These are phyloP conservation scores for Drosophila seguyi DNA, from an alignment of 1,140 invertebrate species.

Conservation along the genomic window DNA sequence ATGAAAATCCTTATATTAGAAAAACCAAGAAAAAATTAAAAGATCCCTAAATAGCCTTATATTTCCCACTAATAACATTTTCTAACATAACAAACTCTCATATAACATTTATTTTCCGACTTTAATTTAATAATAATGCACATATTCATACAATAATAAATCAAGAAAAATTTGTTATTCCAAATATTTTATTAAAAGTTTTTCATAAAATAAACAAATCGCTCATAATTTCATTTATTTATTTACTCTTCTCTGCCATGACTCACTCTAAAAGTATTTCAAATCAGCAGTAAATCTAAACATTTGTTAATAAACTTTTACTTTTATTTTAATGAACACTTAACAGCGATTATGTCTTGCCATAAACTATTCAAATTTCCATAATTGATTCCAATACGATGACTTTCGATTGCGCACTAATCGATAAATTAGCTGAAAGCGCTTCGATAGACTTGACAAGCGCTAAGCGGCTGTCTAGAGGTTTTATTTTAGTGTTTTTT, in stretches of 20 bases:
- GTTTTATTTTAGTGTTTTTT: conserved; percentile 4
- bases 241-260: background rate
- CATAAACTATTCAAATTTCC: conserved; percentile 7
- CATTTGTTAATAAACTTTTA: conserved; percentile 3
- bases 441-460: conserved; percentile 35
- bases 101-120: too few species aligned
- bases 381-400: background rate
- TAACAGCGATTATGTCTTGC: background rate
- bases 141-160: too few species aligned
- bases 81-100: background rate
- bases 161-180: background rate
- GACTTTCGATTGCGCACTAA: conserved; percentile 32
- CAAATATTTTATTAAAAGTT: background rate
- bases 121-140: too few species aligned
- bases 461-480: conserved; percentile 38
- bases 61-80: background rate
- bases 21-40: too few species aligned
- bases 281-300: conserved; percentile 1
- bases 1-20: too few species aligned
- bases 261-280: background rate
- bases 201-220: background rate
- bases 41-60: background rate
- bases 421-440: conserved; percentile 17
- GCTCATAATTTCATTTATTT: conserved; percentile 6
- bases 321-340: conserved; percentile 5